Percentiles rank a stretch among this genome's conserved stretches.
Conservation (phyloP, 2,113 vertebrate genomes). For the Eclectus roratus region DNA sequence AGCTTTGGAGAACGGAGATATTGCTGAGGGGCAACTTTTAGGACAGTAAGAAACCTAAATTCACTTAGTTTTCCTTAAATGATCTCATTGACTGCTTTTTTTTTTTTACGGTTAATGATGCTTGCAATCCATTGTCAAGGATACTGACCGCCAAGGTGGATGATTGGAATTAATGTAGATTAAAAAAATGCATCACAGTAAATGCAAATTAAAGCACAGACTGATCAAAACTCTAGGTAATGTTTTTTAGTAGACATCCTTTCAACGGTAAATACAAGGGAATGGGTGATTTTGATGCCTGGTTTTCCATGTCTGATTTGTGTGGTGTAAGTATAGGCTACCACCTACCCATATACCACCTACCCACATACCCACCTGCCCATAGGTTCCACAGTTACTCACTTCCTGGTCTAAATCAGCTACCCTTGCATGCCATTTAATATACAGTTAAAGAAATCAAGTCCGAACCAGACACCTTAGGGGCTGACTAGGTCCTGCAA, state of each 20-base stretch:
- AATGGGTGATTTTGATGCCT: background rate
- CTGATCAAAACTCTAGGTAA: background rate
- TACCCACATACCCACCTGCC: no score
- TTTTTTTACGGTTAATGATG: background rate
- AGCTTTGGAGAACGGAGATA: background rate
- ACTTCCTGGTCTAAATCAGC: background rate
- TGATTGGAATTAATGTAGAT: background rate
- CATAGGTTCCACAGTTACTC: background rate
- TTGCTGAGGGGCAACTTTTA: slow-evolving; percentile 5
- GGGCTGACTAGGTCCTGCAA: slow-evolving; percentile 62
- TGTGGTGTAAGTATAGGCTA: background rate
- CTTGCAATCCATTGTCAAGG: background rate
- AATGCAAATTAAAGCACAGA: background rate
- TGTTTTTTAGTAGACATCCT: background rate
- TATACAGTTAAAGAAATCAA: slow-evolving; percentile 47
- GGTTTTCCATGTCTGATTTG: background rate
- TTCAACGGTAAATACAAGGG: background rate
- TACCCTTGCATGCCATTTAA: background rate
- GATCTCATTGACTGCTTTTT: background rate
- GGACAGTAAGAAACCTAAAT: background rate
- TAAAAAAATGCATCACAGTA: background rate
- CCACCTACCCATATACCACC: no score
- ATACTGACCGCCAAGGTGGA: background rate
- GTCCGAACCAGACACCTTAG: slow-evolving; percentile 4
- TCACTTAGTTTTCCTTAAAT: background rate